Percentiles rank a stretch among this genome's conserved stretches.
These are phyloP conservation scores for Todiramphus saurophagus DNA, from an alignment of 2,113 vertebrate genomes.

Conservation along the genomic window DNA sequence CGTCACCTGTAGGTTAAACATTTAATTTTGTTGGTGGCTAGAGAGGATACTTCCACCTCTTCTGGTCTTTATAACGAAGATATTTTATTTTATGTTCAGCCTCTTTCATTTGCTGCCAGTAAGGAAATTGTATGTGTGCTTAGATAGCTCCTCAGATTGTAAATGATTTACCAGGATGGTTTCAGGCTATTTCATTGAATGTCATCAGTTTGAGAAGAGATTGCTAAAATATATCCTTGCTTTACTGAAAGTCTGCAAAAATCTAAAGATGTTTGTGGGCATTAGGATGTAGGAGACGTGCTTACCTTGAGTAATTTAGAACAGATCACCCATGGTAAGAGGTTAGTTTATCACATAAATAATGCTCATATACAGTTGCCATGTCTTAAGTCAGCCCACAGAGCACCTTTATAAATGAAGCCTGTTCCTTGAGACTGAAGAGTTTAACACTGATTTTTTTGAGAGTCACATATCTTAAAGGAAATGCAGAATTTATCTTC, in stretches of 20 bases:
- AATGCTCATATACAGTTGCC: conserved; percentile 1
- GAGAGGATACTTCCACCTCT: neutral
- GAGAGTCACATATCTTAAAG: neutral
- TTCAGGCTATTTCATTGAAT: conserved; percentile 21
- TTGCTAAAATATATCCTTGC: neutral
- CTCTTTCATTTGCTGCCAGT: conserved; percentile 38
- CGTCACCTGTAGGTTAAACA: neutral
- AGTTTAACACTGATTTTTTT: neutral
- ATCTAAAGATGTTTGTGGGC: neutral
- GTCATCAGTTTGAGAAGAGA: conserved; percentile 8
- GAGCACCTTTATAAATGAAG: neutral
- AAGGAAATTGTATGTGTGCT: neutral
- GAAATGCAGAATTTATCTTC: neutral
- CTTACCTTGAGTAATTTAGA: neutral
- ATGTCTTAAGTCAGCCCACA: neutral
- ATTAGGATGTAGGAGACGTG: neutral
- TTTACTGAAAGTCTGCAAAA: conserved; percentile 34
- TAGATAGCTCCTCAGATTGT: conserved; percentile 26
- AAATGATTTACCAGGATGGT: conserved; percentile 23
- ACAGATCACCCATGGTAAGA: neutral
- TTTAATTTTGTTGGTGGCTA: neutral
- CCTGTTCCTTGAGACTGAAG: neutral
- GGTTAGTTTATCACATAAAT: conserved; percentile 5
- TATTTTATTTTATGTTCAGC: conserved; percentile 18
- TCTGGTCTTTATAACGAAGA: neutral